Evolutionary conservation across 2,797 vertebrate genomes (phyloP), one percentile per base, ranked within the genome.

Genomic region (Mergus octosetaceus): DNA sequence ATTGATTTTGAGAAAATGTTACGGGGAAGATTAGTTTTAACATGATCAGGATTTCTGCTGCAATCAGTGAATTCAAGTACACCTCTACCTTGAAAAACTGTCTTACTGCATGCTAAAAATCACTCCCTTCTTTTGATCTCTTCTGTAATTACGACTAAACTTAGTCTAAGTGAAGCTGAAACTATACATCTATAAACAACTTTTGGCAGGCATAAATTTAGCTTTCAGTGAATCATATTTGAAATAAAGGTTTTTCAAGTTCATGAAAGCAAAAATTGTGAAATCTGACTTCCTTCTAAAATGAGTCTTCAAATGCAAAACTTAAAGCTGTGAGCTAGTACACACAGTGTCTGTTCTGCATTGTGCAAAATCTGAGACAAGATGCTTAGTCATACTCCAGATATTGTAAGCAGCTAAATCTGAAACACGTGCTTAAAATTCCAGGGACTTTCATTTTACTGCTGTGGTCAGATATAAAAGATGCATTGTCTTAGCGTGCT

Each of bases 381-480:
- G 93, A 95, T 96, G 96, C 96, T 97, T 92, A 95, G 94, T 97
- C 96, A 97, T 68, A 94, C 47, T 96, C 82, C 72, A 95, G 93
- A 96, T 89, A 95, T 76, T 90, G 72, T 94, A 93, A 97, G 92
- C 94, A 83, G 90, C 88, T 95, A 95, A 97, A 97, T 95, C 84
- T 89, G 66, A 85, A 97, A 95, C 94, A 90, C 80, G 58, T 97
- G 96, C 89, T 85, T 95, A 93, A 96, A 97, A 97, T 97, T 97
- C 93, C 95, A 85, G 89, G 22, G 84, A 74, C 90, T 93, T 97
- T 96, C 75, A 81, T 95, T 97, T 95, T 90, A 93, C 60, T 81
- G 79, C 70, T 94, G 80, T 56, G 84, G 76, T 84, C 73, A 88
- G 57, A 92, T 79, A 97, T 94, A 97, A 96, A 93, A 97, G 93